phyloP scores from a whole-genome alignment of 2,113 vertebrate species.

The Dasypus novemcinctus region DNA sequence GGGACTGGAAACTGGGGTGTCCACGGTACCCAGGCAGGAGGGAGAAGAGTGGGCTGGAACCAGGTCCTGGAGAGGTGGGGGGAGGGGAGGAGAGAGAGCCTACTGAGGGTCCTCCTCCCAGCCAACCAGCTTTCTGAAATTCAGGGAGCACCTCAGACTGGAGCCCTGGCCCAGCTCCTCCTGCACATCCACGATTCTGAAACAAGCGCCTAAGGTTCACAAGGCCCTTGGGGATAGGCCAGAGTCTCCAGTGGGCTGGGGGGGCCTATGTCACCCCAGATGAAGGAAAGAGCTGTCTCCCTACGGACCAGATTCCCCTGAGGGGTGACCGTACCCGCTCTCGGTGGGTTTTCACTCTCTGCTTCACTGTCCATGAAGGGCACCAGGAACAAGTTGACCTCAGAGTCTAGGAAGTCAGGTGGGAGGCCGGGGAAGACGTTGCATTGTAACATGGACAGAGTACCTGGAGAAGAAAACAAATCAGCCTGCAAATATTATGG shows the following conservation, averaged over 20 bases:
- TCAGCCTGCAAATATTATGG: neutral
- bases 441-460: conserved; percentile 93
- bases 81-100: neutral
- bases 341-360: conserved; percentile 85
- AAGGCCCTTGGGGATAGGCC: neutral
- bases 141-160: neutral
- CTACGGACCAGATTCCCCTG: rapidly evolving
- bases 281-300: neutral
- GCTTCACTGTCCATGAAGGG: conserved; percentile 89
- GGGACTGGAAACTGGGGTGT: conserved; percentile 90
- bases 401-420: conserved; percentile 87
- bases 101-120: neutral
- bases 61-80: conserved; percentile 77
- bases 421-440: conserved; percentile 91
- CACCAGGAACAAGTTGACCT: conserved; percentile 93
- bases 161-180: neutral
- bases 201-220: neutral
- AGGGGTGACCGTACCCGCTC: conserved; percentile 81
- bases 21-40: conserved; percentile 92
- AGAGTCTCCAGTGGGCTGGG: neutral
- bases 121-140: neutral
- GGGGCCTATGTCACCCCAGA: neutral
- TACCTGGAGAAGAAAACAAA: conserved; percentile 78
- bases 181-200: rapidly evolving
- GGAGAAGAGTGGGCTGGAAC: conserved; percentile 89